Conservation (phyloP, 92 coral and sea anemone species). For the Diadumene lineata region DNA sequence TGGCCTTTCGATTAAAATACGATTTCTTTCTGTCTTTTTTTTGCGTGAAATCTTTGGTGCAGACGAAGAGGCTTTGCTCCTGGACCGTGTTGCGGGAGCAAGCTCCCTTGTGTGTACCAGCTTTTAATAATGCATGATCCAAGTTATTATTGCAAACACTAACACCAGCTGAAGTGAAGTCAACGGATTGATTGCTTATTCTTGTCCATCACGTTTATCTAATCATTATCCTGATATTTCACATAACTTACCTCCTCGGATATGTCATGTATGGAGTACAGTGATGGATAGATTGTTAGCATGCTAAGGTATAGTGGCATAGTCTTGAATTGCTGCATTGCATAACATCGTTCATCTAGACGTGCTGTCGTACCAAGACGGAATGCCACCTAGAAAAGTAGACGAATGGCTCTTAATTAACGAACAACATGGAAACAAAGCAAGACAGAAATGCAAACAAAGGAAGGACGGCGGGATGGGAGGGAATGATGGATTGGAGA, state of each 20-base stretch:
- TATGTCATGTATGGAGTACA: slow-evolving; percentile 87
- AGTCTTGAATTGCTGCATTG: slow-evolving; percentile 93
- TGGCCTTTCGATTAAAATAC: too few relatives aligned
- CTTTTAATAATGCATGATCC: too few relatives aligned
- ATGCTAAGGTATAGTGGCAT: slow-evolving; percentile 86
- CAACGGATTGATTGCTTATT: too few relatives aligned
- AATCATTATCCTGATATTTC: background rate
- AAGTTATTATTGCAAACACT: too few relatives aligned
- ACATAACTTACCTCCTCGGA: slow-evolving; percentile 77
- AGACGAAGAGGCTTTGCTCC: too few relatives aligned
- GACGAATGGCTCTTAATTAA: background rate
- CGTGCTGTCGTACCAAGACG: slow-evolving; percentile 89
- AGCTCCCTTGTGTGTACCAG: too few relatives aligned
- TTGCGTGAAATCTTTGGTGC: too few relatives aligned
- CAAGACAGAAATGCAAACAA: background rate
- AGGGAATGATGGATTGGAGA: too few relatives aligned
- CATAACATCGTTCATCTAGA: slow-evolving; percentile 88
- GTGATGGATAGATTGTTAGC: slow-evolving; percentile 86
- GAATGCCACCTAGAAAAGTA: slow-evolving; percentile 70
- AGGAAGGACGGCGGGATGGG: too few relatives aligned
- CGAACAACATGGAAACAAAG: background rate
- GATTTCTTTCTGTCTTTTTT: too few relatives aligned
- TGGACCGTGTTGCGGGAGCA: too few relatives aligned
- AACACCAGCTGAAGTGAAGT: too few relatives aligned
- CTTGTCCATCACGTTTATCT: background rate